Evolutionary conservation across 2,888 invertebrate species (phyloP), one percentile per base, ranked within the genome.

Genomic region (Caradrina kadenii): DNA sequence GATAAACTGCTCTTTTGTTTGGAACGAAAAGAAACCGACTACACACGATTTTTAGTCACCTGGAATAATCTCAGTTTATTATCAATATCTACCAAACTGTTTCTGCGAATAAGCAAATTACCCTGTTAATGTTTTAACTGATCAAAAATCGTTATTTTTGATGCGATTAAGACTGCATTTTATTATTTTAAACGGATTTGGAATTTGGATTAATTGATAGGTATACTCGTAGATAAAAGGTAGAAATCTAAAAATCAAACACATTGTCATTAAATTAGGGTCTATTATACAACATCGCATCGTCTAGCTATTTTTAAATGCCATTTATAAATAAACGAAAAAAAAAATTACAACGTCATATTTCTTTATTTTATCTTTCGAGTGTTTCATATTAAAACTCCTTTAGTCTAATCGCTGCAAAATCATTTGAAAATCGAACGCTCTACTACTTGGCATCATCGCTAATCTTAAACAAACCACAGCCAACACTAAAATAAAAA

Each of bases 41-140:
- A 6, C 6, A 8, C 15, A n/a, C n/a, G 1, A n/a, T 49, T 54
- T 49, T 42, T 13, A 17, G 50, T 21, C 22, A 42, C 17, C 4
- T 26, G 8, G 26, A n/a, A 42, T 63, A 21, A 19, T 42, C 26
- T 45, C 8, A 21, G 15, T 71, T 45, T 53, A 15, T 35, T 71
- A 66, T n/a, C n/a, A 39, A 22, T 58, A 4, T 22, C 55, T 42
- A 10, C 21, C 39, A 53, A 66, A 74, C 52, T 22, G 6, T 66
- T 26, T 65, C 50, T 53, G 15, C 39, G 10, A 66, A 42, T 74
- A 74, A 42, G 22, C 19, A 22, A 50, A 66, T 66, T 71, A 50
- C 19, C 50, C 55, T 21, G 35, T 56, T 49, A 17, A 74, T 45
- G 11, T 22, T 50, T n/a, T 21, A 56, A 35, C 35, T 31, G 13